Conservation (phyloP, 35 echinoderm and acorn worm genomes). For the Nesometra sesokonis region DNA sequence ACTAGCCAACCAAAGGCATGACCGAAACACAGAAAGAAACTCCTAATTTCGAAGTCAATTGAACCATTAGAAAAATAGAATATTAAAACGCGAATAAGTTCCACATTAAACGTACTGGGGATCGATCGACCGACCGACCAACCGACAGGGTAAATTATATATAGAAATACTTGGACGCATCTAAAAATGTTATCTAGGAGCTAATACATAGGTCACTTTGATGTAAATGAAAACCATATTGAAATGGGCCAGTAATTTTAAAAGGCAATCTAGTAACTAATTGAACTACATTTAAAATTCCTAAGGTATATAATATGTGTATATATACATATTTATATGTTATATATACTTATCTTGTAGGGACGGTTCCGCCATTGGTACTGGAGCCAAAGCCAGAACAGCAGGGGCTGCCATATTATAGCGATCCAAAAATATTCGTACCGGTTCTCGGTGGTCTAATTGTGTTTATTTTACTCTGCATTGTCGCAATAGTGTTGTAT, state of each 20-base stretch:
- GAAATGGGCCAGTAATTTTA: background rate
- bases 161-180: no score
- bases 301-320: no score
- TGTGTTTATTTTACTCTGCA: constrained; percentile 35
- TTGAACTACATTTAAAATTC: background rate
- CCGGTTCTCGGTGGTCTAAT: constrained; percentile 58
- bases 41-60: no score
- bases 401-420: constrained; percentile 44
- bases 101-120: no score
- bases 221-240: background rate
- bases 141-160: no score
- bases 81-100: no score
- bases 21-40: no score
- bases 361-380: constrained; percentile 52
- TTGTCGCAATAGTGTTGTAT: constrained; percentile 35
- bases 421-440: constrained; percentile 56
- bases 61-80: no score
- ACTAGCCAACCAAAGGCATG: no score
- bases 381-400: background rate
- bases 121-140: no score
- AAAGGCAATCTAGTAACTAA: background rate
- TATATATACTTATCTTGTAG: constrained; percentile 9
- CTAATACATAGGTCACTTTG: background rate
- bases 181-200: no score
- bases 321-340: background rate